Evolutionary conservation across 1,140 invertebrate species (phyloP).

Genomic region (Rhyacophila brunnea): DNA sequence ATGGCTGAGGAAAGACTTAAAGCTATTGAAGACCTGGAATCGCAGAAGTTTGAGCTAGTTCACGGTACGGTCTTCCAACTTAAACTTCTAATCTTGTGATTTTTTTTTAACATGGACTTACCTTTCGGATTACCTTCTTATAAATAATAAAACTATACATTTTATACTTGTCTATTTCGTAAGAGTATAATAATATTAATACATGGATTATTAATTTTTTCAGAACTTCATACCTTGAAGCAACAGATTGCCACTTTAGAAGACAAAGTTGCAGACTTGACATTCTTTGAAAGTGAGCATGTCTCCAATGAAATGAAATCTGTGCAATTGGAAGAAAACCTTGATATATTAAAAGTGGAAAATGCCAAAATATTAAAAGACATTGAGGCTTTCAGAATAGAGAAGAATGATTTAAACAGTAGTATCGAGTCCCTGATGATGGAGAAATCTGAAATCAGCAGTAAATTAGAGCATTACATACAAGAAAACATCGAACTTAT

Average conservation of each 20-base stretch:
- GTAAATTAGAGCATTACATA: constrained; percentile 61
- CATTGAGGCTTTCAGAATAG: constrained; percentile 53
- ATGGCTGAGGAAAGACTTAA: constrained; percentile 54
- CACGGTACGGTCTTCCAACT: constrained; percentile 56
- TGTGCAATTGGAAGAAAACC: constrained; percentile 68
- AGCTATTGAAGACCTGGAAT: constrained; percentile 61
- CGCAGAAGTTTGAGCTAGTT: constrained; percentile 65
- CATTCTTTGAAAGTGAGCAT: constrained; percentile 60
- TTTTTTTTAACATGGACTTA: too few species aligned
- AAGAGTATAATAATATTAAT: too few species aligned
- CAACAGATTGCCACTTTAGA: constrained; percentile 60
- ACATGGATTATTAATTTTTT: constrained; percentile 41
- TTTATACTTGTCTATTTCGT: not conserved
- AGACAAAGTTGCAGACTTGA: constrained; percentile 57
- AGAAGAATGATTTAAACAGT: constrained; percentile 54
- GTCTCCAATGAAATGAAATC: constrained; percentile 68
- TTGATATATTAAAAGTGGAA: constrained; percentile 54
- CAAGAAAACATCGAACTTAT: constrained; percentile 67
- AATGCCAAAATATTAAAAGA: constrained; percentile 56
- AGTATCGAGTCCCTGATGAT: constrained; percentile 57
- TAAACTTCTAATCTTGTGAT: too few species aligned
- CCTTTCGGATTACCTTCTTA: too few species aligned
- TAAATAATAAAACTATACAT: too few species aligned
- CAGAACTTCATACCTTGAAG: constrained; percentile 58
- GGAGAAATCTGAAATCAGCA: constrained; percentile 57